Evolutionary conservation across 2,113 vertebrate genomes (phyloP), one percentile per base, ranked within the genome.

Genomic region (Cryptoleucopteryx plumbea): DNA sequence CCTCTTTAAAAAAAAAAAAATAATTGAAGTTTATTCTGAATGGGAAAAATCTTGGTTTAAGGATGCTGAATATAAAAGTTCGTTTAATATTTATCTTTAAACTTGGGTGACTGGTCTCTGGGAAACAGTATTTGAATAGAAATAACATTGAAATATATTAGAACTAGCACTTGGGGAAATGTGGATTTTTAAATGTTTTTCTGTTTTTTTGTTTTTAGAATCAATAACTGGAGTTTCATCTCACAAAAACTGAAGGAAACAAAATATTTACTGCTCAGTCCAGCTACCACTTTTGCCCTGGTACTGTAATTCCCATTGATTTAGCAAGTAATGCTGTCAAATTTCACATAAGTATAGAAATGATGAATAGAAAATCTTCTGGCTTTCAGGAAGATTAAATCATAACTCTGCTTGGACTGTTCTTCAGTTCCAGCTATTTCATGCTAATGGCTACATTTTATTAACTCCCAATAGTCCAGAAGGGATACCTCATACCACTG

Each of bases 371-470:
- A 77, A 70, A 77, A 90, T 87, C 73, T 68, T 74, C 66, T 29
- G 59, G 66, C 61, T 86, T 92, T 90, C 71, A 90, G 80, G 56
- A 95, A 96, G 56, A 96, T 85, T 93, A 95, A 94, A 87, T 95
- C 63, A 81, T 94, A 94, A 90, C 27, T 94, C 88, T 92, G 27
- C 66, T 77, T 73, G 43, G 32, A 83, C 53, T 80, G 17, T 40
- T 78, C n/a, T 92, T 88, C 81, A 90, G 79, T 95, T 97, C 61
- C 88, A 97, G 47, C 71, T 63, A 86, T 93, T 96, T 96, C 72
- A 88, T 3, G 1, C 29, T 89, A 95, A 92, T 91, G 50, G 59
- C 65, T 93, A 26, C 82, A 56, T 71, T 93, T 96, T 89, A 94
- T 82, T 91, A 89, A 88, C 84, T 96, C 62, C 82, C 43, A 50